A percentile compares a stretch with the other conserved stretches of the same genome.
Evolutionary conservation across 2,888 invertebrate genomes (phyloP).

Genomic region (Calameuta filiformis): DNA sequence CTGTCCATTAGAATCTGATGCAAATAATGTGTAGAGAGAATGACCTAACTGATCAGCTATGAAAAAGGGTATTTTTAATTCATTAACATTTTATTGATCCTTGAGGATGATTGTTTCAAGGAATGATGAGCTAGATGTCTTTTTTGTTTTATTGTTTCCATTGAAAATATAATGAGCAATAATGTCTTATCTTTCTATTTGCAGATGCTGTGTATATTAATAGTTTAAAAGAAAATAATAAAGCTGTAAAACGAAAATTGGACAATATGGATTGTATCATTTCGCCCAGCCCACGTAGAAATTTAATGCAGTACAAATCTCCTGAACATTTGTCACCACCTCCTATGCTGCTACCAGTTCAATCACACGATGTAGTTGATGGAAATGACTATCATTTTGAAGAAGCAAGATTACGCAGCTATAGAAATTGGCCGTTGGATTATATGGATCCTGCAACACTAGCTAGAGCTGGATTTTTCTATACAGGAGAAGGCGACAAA

Average conservation of each 20-base stretch:
- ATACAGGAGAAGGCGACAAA: slow-evolving; percentile 78
- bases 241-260: neutral
- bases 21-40: neutral
- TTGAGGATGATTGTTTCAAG: neutral
- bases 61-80: neutral
- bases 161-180: neutral
- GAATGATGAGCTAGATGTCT: neutral
- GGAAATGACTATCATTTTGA: slow-evolving; percentile 59
- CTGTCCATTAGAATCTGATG: neutral
- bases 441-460: slow-evolving; percentile 74
- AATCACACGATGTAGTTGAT: slow-evolving; percentile 13
- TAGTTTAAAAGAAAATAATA: neutral
- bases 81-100: neutral
- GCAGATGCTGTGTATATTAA: neutral
- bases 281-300: slow-evolving; percentile 11
- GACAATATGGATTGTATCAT: neutral
- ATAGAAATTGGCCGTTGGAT: slow-evolving; percentile 74
- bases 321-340: slow-evolving; percentile 25
- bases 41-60: neutral
- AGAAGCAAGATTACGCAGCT: slow-evolving; percentile 75
- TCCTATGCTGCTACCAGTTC: slow-evolving; percentile 23
- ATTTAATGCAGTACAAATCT: slow-evolving; percentile 40
- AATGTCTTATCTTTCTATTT: neutral
- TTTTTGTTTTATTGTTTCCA: neutral
- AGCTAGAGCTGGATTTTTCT: slow-evolving; percentile 87